Evolutionary conservation across 2,113 vertebrate species (phyloP), one percentile per base, ranked within the genome.

Genomic region (Ascaphus truei): DNA sequence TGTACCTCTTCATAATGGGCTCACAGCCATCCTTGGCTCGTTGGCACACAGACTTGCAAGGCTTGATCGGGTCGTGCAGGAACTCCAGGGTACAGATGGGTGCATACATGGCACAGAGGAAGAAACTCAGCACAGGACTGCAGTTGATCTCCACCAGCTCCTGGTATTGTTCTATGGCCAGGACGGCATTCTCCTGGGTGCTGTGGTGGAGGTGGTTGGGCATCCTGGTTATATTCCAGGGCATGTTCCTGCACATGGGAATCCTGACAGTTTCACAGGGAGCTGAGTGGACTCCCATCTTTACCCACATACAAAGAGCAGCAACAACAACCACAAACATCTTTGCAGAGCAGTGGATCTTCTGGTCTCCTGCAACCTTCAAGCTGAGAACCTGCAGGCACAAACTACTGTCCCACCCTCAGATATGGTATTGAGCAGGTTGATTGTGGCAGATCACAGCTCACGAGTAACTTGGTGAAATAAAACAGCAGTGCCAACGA

Each of bases 161-260:
- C n/a, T 77, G 67, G 60, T 89, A 92, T 57, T 92, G 91, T 66
- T 92, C 91, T 30, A 90, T 89, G 65, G 91, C 90, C 36, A 92
- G 85, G 48, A 91, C 62, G 51, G 91, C 91, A 75, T 92, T 92
- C 43, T 91, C 90, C 75, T 92, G 91, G 3, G 90, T 92, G 83
- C 90, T 92, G 84, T 92, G 91, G 71, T 92, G 90, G 63, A 92
- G 86, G 81, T 92, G 91, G 75, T 92, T 92, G 75, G 91, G 90
- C 91, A 92, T 91, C 72, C 89, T 82, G 26, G 91, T 92, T 73
- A 91, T 82, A 83, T 92, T 92, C 90, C 90, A 92, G 53, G 89
- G 89, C 91, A 93, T 92, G 75, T 83, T 13, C 9, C 79, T 57
- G 65, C 92, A 93, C 91, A 93, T 88, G 68, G 87, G 89, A 63